Base-by-base conservation (phyloP, 2,888 invertebrate species). In the Troides aeacus region DNA sequence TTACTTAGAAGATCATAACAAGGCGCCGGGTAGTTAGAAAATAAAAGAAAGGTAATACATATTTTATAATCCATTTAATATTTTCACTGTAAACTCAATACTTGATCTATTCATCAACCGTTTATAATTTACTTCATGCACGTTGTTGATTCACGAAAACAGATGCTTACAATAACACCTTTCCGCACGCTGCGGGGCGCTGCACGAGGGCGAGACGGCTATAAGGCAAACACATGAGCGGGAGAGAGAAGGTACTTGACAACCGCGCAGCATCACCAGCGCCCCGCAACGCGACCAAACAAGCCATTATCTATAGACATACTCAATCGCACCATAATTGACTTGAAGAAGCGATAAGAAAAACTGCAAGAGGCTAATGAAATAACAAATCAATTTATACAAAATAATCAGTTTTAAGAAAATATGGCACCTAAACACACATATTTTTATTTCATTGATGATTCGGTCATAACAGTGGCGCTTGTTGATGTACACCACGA, bases 11-110 rank as follows among this genome's bases (percentile, higher is more conserved):
- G 5, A 5, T 0, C 15, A 39, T 10, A 10, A 46, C 46, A 46
- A 46, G 46, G 46, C 12, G 42, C 15, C 30, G 46, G 12, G 46
- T 42, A 42, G 46, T 46, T 46, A 15, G 12, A 46, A 46, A 46
- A 46, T 46, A 56, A 76, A 76, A 73, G 70, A 73, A 75, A 73
- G 77, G 58, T 46, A 72, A 76, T 56, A 73, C 53, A 15, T 65
- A 73, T 64, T 61, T 81, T 86, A 88, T 87, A 81, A 84, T 89
- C 86, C 86, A 89, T 92, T 90, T 91, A 91, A 89, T 84, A 84
- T 87, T 88, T 86, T 89, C 88, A 88, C 87, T 89, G 90, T 92
- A 90, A 92, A 92, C 87, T 88, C 90, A 88, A 30, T 92, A 92
- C 85, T 86, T 86, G 88, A 84, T 85, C 89, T 90, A 84, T 81